Evolutionary conservation across 2,113 vertebrate species (phyloP), one percentile per base, ranked within the genome.

Genomic region (Clupea harengus): DNA sequence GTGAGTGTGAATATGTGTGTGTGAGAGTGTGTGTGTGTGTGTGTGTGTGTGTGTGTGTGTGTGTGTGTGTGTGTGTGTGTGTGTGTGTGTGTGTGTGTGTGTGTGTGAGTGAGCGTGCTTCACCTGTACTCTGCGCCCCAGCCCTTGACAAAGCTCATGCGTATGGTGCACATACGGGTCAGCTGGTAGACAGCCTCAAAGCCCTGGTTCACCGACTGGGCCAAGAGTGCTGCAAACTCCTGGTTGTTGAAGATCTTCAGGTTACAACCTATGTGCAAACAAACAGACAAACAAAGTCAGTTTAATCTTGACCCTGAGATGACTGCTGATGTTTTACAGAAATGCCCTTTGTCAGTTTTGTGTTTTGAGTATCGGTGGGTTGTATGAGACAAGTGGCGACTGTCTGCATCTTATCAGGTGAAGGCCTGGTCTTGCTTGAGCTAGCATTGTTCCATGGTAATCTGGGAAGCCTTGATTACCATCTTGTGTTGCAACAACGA

Each of bases 201-300:
- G 81, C 98, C 98, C 94, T 99, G 98, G 92, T 99, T 99, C 57
- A 99, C 98, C 0, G 98, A 99, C 94, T 99, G 98, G 0, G 98
- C 97, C 92, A 99, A 92, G 67, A 99, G 95, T 0, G 98, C 98
- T 0, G 98, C 98, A 0, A 99, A 99, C 90, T 99, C 98, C 94
- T 99, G 98, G 95, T 99, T 99, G 93, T 99, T 99, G 88, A 99
- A 99, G 32, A 99, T 99, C 96, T 99, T 99, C 93, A 99, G 91
- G 94, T 99, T 99, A 83, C 98, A 99, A 1, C 98, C 98, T 99
- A 94, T 0, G 86, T 2, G 45, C 22, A 45, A 1, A 39, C n/a
- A 45, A 15, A 17, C 2, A 45, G 64, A 50, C 25, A 57, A 57
- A 32, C 22, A 3, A 17, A 32, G 46, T 54, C 64, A 49, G 83